Base-by-base conservation (phyloP, 2,113 vertebrate genomes). In the Boleophthalmus pectinirostris region DNA sequence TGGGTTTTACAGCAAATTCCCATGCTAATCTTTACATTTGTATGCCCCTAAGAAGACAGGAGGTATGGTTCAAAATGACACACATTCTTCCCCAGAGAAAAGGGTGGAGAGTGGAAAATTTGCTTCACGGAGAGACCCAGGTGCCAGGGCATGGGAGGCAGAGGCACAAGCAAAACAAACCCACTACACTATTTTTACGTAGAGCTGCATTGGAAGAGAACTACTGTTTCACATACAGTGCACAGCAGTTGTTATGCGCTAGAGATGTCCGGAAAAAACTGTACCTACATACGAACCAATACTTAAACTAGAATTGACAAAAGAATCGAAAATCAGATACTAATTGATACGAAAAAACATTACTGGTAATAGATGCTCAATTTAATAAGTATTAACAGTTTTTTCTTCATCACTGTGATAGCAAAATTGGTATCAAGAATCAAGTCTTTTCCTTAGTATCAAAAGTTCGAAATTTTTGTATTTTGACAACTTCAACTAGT, bases 31-130 rank as follows among this genome's bases (percentile, higher is more conserved):
- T 10, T 43, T 43, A 43, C 38, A 14, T 20, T 35, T 20, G 29
- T 33, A 3, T 20, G 20, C 2, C 33, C 33, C 20, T 21, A 69
- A 75, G 1, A 74, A 76, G 24, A 74, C 33, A 79, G 68, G 68
- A 77, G 70, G 75, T 51, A 25, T 64, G 82, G 75, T 82, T 25
- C 56, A 58, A 25, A 25, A 58, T 84, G 83, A 86, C 82, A 87
- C 61, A 76, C 77, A 78, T 84, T 82, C 79, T 78, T 86, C 77
- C 73, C 79, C 49, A 80, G 69, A 77, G 79, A 86, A 78, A 69
- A 78, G 80, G 80, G 82, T 68, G 72, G 83, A 80, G 72, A 80
- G 57, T 79, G 85, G 85, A 90, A 89, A 88, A 60, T 84, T 70
- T 58, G 25, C 77, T 85, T 68, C 35, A 20, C 77, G 29, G 68